These are phyloP conservation scores for Drosophila paracracens DNA, from an alignment of 2,888 invertebrate species.

Conservation along the genomic window DNA sequence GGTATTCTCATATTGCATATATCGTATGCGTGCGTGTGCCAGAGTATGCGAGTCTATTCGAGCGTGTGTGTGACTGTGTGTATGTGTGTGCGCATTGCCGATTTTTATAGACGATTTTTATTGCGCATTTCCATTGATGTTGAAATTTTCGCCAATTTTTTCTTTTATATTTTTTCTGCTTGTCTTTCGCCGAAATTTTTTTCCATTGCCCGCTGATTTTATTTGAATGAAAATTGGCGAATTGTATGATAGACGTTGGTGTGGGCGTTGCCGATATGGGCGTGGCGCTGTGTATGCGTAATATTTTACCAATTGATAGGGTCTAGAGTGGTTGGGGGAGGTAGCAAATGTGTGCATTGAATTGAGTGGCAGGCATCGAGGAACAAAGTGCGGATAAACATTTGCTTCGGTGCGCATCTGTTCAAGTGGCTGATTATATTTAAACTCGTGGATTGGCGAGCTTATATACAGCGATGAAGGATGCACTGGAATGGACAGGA, in stretches of 20 bases:
- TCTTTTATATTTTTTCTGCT: conserved; percentile 15
- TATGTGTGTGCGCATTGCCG: conserved; percentile 62
- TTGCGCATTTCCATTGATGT: conserved; percentile 81
- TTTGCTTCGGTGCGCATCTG: conserved; percentile 74
- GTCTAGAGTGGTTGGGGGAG: not conserved
- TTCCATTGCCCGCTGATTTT: conserved; percentile 67
- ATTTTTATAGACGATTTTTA: conserved; percentile 80
- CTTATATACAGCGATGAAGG: conserved; percentile 48
- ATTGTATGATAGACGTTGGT: conserved; percentile 75
- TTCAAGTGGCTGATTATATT: conserved; percentile 78
- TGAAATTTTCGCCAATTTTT: conserved; percentile 67
- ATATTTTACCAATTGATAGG: conserved; percentile 62
- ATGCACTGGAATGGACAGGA: conserved; percentile 15
- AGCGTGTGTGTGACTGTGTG: conserved; percentile 1
- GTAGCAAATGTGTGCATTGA: conserved; percentile 26
- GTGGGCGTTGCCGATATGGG: conserved; percentile 66
- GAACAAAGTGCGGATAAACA: conserved; percentile 31
- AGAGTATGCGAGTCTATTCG: not conserved
- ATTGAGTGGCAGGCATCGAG: conserved; percentile 4
- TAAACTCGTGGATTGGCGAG: conserved; percentile 58
- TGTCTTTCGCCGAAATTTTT: conserved; percentile 33
- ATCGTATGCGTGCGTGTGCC: conserved; percentile 2
- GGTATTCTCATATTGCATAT: conserved; percentile 53
- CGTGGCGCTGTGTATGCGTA: conserved; percentile 76
- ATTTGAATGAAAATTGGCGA: conserved; percentile 80